A percentile compares a stretch with the other conserved stretches of the same genome.
Conservation (phyloP, 2,888 invertebrate genomes). For the Trachelus troglodyta region DNA sequence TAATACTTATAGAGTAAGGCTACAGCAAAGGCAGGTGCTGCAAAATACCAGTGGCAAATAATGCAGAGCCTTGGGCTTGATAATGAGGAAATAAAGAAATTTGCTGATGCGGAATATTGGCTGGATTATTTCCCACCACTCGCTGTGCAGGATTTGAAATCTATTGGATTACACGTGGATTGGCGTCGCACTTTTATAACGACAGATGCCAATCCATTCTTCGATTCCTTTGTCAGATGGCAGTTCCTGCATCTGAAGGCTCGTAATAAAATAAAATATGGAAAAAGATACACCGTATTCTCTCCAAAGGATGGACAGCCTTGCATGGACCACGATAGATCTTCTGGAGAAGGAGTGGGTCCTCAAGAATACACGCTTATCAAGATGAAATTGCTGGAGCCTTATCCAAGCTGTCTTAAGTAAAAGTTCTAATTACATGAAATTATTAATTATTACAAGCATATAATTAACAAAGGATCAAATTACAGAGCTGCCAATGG, state of each 20-base stretch:
- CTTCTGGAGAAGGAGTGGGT: constrained; percentile 96
- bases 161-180: constrained; percentile 93
- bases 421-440: constrained; percentile 9
- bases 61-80: constrained; percentile 92
- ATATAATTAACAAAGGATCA: constrained; percentile 13
- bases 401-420: constrained; percentile 70
- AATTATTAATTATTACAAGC: not conserved
- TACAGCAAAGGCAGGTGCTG: constrained; percentile 87
- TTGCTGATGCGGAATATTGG: constrained; percentile 93
- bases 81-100: constrained; percentile 92
- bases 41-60: constrained; percentile 99
- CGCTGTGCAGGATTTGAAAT: constrained; percentile 86
- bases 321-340: constrained; percentile 99
- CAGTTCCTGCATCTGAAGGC: constrained; percentile 89
- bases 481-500: constrained; percentile 68
- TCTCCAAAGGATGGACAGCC: constrained; percentile 98
- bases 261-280: constrained; percentile 92
- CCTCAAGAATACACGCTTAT: constrained; percentile 98
- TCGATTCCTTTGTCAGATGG: constrained; percentile 98
- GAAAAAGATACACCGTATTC: constrained; percentile 96
- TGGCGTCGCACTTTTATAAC: constrained; percentile 99
- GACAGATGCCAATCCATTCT: constrained; percentile 97
- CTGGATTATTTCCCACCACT: constrained; percentile 96
- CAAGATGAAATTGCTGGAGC: constrained; percentile 87
- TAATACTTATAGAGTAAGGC: constrained; percentile 83